Conservation (phyloP, 2,888 invertebrate species). For the Pyrrhosoma nymphula region DNA sequence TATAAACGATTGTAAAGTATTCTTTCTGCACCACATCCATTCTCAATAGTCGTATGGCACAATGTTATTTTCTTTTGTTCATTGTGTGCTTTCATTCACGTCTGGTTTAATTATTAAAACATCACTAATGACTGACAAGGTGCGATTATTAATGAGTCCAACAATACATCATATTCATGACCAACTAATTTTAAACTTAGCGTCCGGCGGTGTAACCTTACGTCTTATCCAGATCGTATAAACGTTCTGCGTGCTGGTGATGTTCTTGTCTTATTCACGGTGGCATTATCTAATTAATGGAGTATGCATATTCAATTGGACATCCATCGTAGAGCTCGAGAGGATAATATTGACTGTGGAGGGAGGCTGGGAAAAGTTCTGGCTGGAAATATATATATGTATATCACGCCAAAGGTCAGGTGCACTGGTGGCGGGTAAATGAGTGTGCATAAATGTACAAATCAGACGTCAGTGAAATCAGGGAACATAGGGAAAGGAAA, state of each 20-base stretch:
- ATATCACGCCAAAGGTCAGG: constrained; percentile 1
- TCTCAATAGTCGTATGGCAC: too few species aligned
- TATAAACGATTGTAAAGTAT: too few species aligned
- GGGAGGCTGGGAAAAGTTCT: neutral
- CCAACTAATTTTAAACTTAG: too few species aligned
- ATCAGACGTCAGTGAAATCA: neutral
- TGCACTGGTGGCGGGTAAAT: neutral
- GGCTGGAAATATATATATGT: neutral
- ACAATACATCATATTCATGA: too few species aligned
- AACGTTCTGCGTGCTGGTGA: neutral
- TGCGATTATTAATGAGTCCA: too few species aligned
- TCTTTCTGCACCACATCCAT: too few species aligned
- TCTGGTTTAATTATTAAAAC: too few species aligned
- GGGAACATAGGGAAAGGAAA: constrained; percentile 16
- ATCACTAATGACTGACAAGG: too few species aligned
- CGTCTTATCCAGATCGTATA: neutral
- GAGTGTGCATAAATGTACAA: neutral
- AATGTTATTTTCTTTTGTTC: too few species aligned
- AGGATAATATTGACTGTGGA: neutral
- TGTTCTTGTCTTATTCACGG: neutral
- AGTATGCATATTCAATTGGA: neutral
- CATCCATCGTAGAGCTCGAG: neutral
- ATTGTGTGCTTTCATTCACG: too few species aligned
- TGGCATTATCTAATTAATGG: neutral
- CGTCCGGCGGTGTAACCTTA: too few species aligned